Base-by-base conservation (phyloP, 2,888 invertebrate genomes). In the Steinernema scapterisci region DNA sequence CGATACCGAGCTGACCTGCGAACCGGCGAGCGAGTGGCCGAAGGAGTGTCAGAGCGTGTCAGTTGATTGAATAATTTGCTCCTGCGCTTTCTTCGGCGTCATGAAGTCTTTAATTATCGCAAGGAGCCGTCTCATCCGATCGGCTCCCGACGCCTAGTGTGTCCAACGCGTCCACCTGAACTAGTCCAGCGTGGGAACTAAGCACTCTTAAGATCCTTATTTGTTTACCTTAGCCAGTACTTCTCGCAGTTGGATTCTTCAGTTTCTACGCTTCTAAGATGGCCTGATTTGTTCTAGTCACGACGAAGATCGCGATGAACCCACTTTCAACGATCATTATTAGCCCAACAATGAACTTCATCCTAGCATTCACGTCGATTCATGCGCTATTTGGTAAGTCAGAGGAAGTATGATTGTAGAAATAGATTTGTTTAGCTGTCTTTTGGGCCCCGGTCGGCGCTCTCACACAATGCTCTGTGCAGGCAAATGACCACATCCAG, bases 401-500 rank as follows among this genome's bases (percentile, higher is more conserved):
- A 38, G 38, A 3, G 38, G 5, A 9, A 38, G 9, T 38, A 38
- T 6, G 5, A 38, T 38, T 38, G 38, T 38, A 3, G 5, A 9
- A 38, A 3, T 38, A 9, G 9, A 9, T 38, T 38, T 38, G 38
- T 38, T 38, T 9, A 38, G 38, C 5, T 38, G 9, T 38, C 9
- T 9, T 38, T 9, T 38, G 38, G 38, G 9, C 9, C 9, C 38
- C 38, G 5, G 63, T 25, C 63, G 19, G 16, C 1, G 63, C 27
- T 31, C 11, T 38, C n/a, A 52, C 56, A 31, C 76, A 74, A 44
- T 86, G 86, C 76, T 83, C 86, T 6, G 74, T 77, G 19, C 70
- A 76, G 16, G 77, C 82, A 31, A 84, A 83, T 75, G 76, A 80
- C 7, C 77, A 80, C 44, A 87, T 86, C 81, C 86, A 84, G 72